Evolutionary conservation across 1,140 invertebrate genomes (phyloP).

Genomic region (Trichoplusia ni): DNA sequence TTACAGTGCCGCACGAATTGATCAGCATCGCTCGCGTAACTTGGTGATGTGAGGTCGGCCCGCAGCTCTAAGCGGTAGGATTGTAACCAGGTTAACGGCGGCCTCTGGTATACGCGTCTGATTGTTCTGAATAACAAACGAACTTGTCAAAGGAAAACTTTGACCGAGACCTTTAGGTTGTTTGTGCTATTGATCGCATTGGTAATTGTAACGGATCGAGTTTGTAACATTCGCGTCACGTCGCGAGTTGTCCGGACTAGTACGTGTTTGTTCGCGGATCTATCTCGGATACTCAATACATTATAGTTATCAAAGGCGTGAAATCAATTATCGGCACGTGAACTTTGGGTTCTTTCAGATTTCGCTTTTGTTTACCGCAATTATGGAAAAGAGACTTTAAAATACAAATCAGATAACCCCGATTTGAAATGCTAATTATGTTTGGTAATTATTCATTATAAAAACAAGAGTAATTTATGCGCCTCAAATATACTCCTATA

Average conservation of each 20-base stretch:
- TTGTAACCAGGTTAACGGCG: constrained; percentile 7
- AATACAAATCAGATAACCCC: too few relatives aligned
- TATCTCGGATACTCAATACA: constrained; percentile 60
- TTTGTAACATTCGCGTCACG: constrained; percentile 49
- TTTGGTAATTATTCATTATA: neutral
- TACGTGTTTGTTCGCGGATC: constrained; percentile 43
- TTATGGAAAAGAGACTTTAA: too few relatives aligned
- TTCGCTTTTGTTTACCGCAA: constrained; percentile 18
- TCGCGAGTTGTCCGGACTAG: constrained; percentile 36
- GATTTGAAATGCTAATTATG: neutral
- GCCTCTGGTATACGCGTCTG: neutral
- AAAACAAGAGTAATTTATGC: neutral
- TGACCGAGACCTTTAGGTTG: constrained; percentile 35
- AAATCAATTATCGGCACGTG: constrained; percentile 65
- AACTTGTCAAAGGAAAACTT: constrained; percentile 18
- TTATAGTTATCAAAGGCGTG: constrained; percentile 58
- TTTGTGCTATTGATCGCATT: constrained; percentile 63
- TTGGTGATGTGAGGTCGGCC: too few relatives aligned
- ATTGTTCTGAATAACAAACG: constrained; percentile 26
- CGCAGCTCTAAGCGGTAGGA: neutral
- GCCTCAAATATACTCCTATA: neutral
- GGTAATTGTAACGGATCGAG: constrained; percentile 64
- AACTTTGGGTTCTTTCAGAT: too few relatives aligned
- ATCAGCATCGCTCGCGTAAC: neutral
- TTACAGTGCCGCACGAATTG: neutral